Evolutionary conservation across 1,140 invertebrate species (phyloP), one percentile per base, ranked within the genome.

Genomic region (Halyomorpha halys): DNA sequence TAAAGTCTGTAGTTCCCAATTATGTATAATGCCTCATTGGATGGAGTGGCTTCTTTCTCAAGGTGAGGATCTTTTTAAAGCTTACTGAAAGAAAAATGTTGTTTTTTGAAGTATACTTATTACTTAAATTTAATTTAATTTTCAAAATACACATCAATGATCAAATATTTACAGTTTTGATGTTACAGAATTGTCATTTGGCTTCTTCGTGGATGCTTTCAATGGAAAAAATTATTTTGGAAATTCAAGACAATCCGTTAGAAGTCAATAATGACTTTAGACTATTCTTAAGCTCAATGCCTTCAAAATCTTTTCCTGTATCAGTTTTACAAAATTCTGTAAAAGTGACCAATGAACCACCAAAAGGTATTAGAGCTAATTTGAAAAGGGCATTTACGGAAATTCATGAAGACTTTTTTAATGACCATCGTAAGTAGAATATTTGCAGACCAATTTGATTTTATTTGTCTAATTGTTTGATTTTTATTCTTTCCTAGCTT

Each of bases 271-370:
- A 76, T 14, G 80, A 85, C 1, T 97, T 94, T 74, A 79, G 92
- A 30, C 76, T 97, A 0, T 96, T 82, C 75, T 74, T 96, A 27
- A 95, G 91, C 64, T 94, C 91, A 6, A 94, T 86, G 90, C 92
- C 81, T 65, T 87, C 77, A 21, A 81, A 74, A n/a, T 76, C 79
- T n/a, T 97, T 97, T 73, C 93, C 93, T 0, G 88, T 94, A 0
- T 89, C 89, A 0, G 85, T 95, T 1, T 78, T 96, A 8, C 91
- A 95, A 73, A 94, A 94, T 72, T 88, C 91, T 44, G 86, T 95
- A 0, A 96, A 96, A 77, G 90, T 95, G 51, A 95, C 91, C 0
- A 94, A 93, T 72, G 92, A 96, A 73, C 88, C 91, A 0, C 91
- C 93, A 0, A 92, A 90, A 76, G 91, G 93, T 0, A 75, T 95